Percentiles rank a stretch among this genome's conserved stretches.
These are phyloP conservation scores for Neomorphus geoffroyi DNA, from an alignment of 2,797 vertebrate species.

Conservation along the genomic window DNA sequence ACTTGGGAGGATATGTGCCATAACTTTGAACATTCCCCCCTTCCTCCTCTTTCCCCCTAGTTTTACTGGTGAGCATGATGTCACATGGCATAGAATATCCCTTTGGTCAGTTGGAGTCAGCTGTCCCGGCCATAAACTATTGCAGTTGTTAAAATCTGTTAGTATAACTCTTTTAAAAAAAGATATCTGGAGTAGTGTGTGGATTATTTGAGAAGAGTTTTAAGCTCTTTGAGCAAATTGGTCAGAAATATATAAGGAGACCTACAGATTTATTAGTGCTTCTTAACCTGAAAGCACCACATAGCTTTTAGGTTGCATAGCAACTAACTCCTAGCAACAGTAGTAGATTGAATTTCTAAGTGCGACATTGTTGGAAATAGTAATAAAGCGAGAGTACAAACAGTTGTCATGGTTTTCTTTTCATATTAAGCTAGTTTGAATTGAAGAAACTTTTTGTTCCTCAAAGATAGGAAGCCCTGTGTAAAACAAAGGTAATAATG, in stretches of 20 bases:
- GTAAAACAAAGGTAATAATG: constrained; percentile 46
- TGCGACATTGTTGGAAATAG: constrained; percentile 72
- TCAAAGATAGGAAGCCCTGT: constrained; percentile 43
- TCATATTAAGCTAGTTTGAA: constrained; percentile 69
- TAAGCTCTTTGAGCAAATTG: constrained; percentile 71
- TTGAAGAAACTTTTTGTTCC: constrained; percentile 61
- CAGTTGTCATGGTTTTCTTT: constrained; percentile 77
- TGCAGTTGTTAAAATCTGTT: constrained; percentile 57
- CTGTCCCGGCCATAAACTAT: not conserved
- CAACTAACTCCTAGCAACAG: constrained; percentile 78
- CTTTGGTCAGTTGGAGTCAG: not conserved
- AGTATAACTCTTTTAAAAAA: constrained; percentile 50
- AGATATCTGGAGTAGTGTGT: constrained; percentile 55
- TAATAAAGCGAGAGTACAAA: constrained; percentile 77
- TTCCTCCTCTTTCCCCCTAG: not conserved
- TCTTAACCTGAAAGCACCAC: constrained; percentile 72
- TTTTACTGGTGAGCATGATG: not conserved
- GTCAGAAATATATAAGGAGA: constrained; percentile 63
- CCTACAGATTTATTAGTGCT: constrained; percentile 75
- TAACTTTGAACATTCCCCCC: not conserved
- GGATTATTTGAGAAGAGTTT: constrained; percentile 69
- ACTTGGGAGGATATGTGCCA: not conserved
- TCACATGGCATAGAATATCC: too few species aligned
- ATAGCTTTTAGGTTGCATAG: constrained; percentile 78
- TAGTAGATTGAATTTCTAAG: constrained; percentile 76